A percentile compares a stretch with the other conserved stretches of the same genome.
These are phyloP conservation scores for Phyllotis vaccarum DNA, from an alignment of 2,797 vertebrate genomes.

Conservation along the genomic window DNA sequence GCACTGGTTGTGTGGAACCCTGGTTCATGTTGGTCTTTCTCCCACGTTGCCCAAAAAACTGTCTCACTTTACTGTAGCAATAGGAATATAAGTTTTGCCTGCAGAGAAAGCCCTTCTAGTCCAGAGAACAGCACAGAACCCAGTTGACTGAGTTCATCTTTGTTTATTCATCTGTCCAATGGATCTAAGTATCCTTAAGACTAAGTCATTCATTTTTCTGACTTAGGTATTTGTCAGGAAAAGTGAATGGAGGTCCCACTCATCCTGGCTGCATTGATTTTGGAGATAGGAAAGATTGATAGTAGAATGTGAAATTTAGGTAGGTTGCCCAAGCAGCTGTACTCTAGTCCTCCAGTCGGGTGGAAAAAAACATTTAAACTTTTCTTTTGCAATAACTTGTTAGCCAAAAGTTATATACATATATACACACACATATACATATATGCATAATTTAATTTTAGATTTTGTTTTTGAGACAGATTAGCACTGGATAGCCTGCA, in stretches of 20 bases:
- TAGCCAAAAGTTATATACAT: background rate
- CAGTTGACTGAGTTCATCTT: background rate
- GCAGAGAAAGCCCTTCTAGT: background rate
- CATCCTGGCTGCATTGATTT: background rate
- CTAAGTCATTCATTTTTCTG: background rate
- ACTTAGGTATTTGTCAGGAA: background rate
- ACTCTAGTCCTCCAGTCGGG: background rate
- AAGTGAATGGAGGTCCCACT: background rate
- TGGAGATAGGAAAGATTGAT: background rate
- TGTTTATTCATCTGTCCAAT: background rate
- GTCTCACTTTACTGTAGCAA: background rate
- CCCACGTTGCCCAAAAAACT: background rate
- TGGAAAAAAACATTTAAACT: background rate
- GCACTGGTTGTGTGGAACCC: background rate
- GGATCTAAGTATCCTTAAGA: background rate
- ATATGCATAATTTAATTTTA: background rate
- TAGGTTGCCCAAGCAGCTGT: background rate
- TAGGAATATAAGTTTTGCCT: background rate
- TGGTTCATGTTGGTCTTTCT: background rate
- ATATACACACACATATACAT: too few species aligned
- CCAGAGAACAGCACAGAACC: background rate
- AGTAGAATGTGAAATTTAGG: background rate
- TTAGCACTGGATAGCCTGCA: background rate
- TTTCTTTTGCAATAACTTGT: background rate
- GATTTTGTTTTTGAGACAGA: background rate